These are phyloP conservation scores for Smittia sp. DNA, from an alignment of 2,888 invertebrate genomes.

Conservation along the genomic window DNA sequence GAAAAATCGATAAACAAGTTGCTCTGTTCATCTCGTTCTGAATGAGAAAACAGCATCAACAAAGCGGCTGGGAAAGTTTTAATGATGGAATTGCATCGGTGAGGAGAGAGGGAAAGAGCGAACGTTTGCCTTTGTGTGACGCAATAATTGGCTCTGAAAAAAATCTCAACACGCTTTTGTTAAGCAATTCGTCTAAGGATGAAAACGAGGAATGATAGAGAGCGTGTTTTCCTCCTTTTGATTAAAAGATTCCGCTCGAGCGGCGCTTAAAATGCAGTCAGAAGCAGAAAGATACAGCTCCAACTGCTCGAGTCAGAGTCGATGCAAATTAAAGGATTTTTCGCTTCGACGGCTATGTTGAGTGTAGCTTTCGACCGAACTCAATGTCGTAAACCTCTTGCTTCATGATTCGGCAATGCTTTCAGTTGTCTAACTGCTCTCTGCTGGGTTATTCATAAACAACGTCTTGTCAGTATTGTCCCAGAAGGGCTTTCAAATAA, in stretches of 20 bases:
- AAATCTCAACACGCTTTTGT: neutral
- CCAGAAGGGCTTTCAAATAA: too few relatives aligned
- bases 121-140: neutral
- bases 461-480: too few relatives aligned
- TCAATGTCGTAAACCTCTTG: too few relatives aligned
- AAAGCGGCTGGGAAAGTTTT: neutral
- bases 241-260: neutral
- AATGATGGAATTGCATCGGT: neutral
- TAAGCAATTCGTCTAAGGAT: neutral
- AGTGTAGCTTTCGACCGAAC: too few relatives aligned
- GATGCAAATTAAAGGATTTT: too few relatives aligned
- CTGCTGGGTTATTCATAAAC: too few relatives aligned
- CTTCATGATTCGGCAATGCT: too few relatives aligned
- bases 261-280: neutral
- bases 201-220: too few relatives aligned
- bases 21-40: neutral
- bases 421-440: too few relatives aligned
- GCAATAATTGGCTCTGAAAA: neutral
- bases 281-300: neutral
- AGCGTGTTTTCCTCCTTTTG: too few relatives aligned
- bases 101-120: neutral
- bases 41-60: neutral
- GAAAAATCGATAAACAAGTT: slow-evolving; percentile 22
- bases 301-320: neutral
- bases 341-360: too few relatives aligned